Conservation (phyloP, 2,888 invertebrate genomes). For the Tortrix viridana region DNA sequence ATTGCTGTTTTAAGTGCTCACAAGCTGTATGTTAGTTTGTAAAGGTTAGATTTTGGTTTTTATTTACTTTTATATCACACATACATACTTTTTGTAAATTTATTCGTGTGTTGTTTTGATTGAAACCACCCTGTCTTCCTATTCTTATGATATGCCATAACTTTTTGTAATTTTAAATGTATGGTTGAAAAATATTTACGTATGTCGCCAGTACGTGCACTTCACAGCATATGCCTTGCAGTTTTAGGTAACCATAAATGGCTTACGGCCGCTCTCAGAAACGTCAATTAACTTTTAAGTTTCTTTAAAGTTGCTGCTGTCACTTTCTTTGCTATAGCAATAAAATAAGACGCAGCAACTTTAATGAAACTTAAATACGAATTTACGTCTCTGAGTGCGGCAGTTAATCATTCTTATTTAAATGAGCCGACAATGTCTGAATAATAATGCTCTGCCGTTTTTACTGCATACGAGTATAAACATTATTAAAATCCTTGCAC, state of each 20-base stretch:
- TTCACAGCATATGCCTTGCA: constrained; percentile 8
- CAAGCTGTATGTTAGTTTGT: too few relatives aligned
- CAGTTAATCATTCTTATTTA: constrained; percentile 6
- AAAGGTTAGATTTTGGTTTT: constrained; percentile 6
- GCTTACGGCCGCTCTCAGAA: too few relatives aligned
- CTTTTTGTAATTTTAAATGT: constrained; percentile 30
- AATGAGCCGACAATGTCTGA: not conserved
- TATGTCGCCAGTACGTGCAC: constrained; percentile 44
- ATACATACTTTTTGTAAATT: constrained; percentile 38
- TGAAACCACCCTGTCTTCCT: constrained; percentile 69
- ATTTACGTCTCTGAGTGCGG: too few relatives aligned
- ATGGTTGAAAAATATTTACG: constrained; percentile 27
- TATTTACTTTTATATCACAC: not conserved
- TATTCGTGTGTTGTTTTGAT: constrained; percentile 38
- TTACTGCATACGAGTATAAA: not conserved
- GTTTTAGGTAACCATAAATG: constrained; percentile 10
- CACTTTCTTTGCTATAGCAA: too few relatives aligned
- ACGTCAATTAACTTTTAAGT: too few relatives aligned
- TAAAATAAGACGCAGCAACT: too few relatives aligned
- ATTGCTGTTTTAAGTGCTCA: too few relatives aligned
- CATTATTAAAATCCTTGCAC: not conserved
- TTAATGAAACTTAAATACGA: too few relatives aligned
- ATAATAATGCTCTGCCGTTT: not conserved
- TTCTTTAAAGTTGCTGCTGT: too few relatives aligned
- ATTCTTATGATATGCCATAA: constrained; percentile 38